These are phyloP conservation scores for Eretmocerus hayati DNA, from an alignment of 2,888 invertebrate species.

Conservation along the genomic window DNA sequence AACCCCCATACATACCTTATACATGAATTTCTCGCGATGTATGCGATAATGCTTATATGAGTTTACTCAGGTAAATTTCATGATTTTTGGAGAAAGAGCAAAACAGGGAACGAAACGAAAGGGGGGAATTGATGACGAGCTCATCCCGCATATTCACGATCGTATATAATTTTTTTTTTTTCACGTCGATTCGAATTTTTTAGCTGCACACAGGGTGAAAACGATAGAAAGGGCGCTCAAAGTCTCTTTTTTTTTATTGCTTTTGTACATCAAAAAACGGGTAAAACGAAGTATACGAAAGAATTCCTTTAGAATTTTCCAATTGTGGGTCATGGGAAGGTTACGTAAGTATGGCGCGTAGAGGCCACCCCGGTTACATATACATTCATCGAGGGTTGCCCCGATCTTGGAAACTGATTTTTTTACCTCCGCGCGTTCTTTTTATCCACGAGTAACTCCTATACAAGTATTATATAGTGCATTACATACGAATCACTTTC, in stretches of 20 bases:
- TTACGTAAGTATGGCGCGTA: conserved; percentile 23
- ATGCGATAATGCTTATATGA: no score
- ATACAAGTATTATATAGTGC: no score
- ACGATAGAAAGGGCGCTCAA: conserved; percentile 5
- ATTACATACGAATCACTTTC: no score
- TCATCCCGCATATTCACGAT: conserved; percentile 46
- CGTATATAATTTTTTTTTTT: no score
- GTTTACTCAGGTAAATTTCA: conserved; percentile 46
- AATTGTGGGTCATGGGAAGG: conserved; percentile 46
- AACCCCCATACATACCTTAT: conserved; percentile 24
- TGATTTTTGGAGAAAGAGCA: conserved; percentile 38
- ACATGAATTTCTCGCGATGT: conserved; percentile 9
- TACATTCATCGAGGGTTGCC: conserved; percentile 30
- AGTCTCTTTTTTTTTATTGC: conserved; percentile 3
- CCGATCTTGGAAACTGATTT: conserved; percentile 42
- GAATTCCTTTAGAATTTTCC: conserved; percentile 37
- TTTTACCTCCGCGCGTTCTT: conserved; percentile 20
- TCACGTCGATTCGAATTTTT: no score
- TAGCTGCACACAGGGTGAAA: no score
- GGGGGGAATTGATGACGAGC: conserved; percentile 8
- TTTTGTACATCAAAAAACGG: conserved; percentile 16
- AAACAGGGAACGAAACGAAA: conserved; percentile 4
- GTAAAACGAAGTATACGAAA: conserved; percentile 15
- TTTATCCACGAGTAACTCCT: neutral
- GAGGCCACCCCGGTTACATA: no score